A percentile compares a stretch with the other conserved stretches of the same genome.
phyloP scores from a whole-genome alignment of 2,888 invertebrate genomes.

The Hybos culiciformis region DNA sequence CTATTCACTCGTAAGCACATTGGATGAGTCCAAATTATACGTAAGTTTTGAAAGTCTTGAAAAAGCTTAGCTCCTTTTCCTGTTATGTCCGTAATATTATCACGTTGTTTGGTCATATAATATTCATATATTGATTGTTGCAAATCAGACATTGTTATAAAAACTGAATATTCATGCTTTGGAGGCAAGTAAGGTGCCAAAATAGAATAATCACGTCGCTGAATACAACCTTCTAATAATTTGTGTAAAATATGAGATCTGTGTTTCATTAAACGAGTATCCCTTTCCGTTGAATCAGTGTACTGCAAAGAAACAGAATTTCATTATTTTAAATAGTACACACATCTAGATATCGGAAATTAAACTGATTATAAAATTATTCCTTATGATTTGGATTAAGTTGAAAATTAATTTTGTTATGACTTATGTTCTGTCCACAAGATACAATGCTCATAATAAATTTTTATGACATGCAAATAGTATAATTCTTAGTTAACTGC shows the following conservation, averaged over 20 bases:
- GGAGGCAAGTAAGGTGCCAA: conserved; percentile 88
- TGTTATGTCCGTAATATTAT: conserved; percentile 15
- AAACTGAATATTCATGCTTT: conserved; percentile 91
- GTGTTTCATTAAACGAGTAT: conserved; percentile 87
- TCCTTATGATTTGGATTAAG: too few species aligned
- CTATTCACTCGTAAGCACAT: conserved; percentile 55
- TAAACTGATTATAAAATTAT: too few species aligned
- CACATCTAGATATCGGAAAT: too few species aligned
- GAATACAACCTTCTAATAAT: conserved; percentile 85
- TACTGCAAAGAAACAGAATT: too few species aligned
- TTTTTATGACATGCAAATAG: too few species aligned
- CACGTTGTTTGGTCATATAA: conserved; percentile 31
- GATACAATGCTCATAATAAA: too few species aligned
- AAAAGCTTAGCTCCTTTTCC: conserved; percentile 46
- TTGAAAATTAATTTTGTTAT: too few species aligned
- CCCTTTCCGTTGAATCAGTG: conserved; percentile 80
- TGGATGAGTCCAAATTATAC: conserved; percentile 76
- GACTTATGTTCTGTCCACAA: too few species aligned
- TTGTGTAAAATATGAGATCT: conserved; percentile 90
- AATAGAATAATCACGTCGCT: conserved; percentile 83
- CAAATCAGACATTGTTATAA: conserved; percentile 63
- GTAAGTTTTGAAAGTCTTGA: conserved; percentile 58
- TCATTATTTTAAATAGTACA: too few species aligned
- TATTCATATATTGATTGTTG: conserved; percentile 68
- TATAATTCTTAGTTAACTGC: too few species aligned